Conservation (phyloP, 2,113 vertebrate genomes). For the Morone chrysops region DNA sequence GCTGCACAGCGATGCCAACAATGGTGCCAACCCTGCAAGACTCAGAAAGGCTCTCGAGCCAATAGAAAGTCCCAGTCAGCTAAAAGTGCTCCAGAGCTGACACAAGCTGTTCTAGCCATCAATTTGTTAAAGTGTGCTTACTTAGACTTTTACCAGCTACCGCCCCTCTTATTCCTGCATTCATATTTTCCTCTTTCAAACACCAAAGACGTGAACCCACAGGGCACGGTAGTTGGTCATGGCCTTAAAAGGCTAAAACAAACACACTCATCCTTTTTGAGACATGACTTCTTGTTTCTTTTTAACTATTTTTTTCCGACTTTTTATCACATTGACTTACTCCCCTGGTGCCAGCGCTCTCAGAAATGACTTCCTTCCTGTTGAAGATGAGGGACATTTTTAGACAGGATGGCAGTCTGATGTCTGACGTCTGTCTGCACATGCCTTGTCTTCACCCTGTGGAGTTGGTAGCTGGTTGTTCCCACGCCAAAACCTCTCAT, state of each 20-base stretch:
- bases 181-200: conserved; percentile 62
- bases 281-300: conserved; percentile 69
- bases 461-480: conserved; percentile 31
- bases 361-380: conserved; percentile 87
- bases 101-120: conserved; percentile 69
- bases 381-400: conserved; percentile 77
- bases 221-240: conserved; percentile 29
- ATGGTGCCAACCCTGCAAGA: conserved; percentile 38
- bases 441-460: conserved; percentile 38
- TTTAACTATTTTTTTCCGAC: conserved; percentile 58
- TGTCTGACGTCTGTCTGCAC: conserved; percentile 65
- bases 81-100: conserved; percentile 63
- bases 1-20: conserved; percentile 29
- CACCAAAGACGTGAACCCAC: conserved; percentile 27
- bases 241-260: conserved; percentile 82
- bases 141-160: conserved; percentile 47
- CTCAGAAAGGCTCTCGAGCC: conserved; percentile 34
- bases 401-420: conserved; percentile 80
- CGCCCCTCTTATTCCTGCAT: conserved; percentile 41
- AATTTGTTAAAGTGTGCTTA: conserved; percentile 61
- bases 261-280: conserved; percentile 64
- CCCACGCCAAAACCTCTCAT: conserved; percentile 38
- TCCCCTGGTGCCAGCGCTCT: conserved; percentile 75
- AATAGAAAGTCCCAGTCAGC: conserved; percentile 66
- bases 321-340: conserved; percentile 75